phyloP scores from a whole-genome alignment of 2,888 invertebrate species.

The Allacma fusca region DNA sequence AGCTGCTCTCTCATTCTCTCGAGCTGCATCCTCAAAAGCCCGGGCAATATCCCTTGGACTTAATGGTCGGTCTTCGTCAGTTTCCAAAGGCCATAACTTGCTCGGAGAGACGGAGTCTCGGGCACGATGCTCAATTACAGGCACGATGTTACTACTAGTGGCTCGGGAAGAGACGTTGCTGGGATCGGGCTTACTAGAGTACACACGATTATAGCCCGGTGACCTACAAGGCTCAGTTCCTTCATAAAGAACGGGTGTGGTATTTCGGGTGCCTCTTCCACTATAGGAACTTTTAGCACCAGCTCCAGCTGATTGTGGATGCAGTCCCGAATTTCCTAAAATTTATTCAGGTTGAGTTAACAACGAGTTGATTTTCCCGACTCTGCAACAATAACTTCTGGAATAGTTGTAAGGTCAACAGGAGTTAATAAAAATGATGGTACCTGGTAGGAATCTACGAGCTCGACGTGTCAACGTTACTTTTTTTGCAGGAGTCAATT shows the following conservation, averaged over 20 bases:
- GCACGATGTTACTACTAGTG: too few relatives aligned
- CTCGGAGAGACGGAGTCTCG: too few relatives aligned
- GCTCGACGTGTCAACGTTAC: too few relatives aligned
- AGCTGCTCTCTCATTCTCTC: conserved; percentile 23
- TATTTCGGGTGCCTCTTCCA: conserved; percentile 28
- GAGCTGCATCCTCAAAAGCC: conserved; percentile 51
- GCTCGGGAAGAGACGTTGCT: background rate
- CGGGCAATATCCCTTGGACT: conserved; percentile 55
- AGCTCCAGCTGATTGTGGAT: background rate
- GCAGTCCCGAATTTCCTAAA: background rate
- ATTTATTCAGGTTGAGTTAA: too few relatives aligned
- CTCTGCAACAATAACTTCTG: too few relatives aligned
- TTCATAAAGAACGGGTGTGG: conserved; percentile 39
- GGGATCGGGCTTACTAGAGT: conserved; percentile 30
- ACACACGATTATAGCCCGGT: conserved; percentile 34
- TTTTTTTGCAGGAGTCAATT: too few relatives aligned
- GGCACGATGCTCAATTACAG: too few relatives aligned
- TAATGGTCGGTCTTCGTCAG: conserved; percentile 41
- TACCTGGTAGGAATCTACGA: too few relatives aligned
- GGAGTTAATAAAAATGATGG: too few relatives aligned
- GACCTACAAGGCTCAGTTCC: conserved; percentile 12
- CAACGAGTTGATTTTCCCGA: too few relatives aligned
- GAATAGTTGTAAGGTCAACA: too few relatives aligned
- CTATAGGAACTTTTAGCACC: background rate
- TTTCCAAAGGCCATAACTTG: background rate